Conservation (phyloP, 2,888 invertebrate genomes). For the Eueremaeus valkanovi region DNA sequence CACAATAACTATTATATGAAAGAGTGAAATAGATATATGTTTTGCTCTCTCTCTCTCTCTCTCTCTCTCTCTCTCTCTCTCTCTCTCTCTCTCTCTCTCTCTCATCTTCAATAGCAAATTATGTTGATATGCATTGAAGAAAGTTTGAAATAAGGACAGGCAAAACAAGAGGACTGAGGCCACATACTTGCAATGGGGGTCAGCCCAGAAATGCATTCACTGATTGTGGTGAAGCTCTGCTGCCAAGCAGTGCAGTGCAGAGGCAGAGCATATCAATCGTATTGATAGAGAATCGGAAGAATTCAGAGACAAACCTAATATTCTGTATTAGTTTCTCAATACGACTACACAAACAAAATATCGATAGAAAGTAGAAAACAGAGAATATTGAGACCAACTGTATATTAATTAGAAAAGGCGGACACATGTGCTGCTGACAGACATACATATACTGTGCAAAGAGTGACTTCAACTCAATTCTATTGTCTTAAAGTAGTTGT, state of each 20-base stretch:
- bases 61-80: too few relatives aligned
- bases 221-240: slow-evolving; percentile 30
- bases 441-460: slow-evolving; percentile 20
- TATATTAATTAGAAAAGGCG: slow-evolving; percentile 37
- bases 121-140: background rate
- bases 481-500: slow-evolving; percentile 26
- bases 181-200: background rate
- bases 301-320: background rate
- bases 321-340: background rate
- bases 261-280: too few relatives aligned
- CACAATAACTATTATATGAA: slow-evolving; percentile 26
- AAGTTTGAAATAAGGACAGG: background rate
- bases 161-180: background rate
- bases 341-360: background rate
- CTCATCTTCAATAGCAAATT: too few relatives aligned
- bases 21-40: slow-evolving; percentile 16
- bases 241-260: background rate
- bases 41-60: background rate
- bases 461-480: slow-evolving; percentile 25
- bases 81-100: too few relatives aligned
- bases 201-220: slow-evolving; percentile 16
- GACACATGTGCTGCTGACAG: slow-evolving; percentile 29
- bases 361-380: slow-evolving; percentile 1
- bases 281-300: background rate
- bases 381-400: too few relatives aligned